Conservation (phyloP, 2,888 invertebrate species). For the Bursaphelenchus okinawaensis region DNA sequence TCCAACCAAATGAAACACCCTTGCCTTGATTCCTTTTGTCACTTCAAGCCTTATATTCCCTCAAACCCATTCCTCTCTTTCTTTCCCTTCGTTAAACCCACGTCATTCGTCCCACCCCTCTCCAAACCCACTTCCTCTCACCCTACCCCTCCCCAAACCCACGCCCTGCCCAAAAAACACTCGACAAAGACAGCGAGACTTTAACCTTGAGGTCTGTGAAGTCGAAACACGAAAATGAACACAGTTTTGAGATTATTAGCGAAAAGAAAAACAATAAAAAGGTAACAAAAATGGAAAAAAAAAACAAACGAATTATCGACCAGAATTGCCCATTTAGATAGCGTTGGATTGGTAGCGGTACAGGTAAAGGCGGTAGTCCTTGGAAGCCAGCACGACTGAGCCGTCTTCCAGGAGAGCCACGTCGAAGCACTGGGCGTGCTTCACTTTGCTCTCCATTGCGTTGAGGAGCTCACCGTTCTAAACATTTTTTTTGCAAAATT, state of each 20-base stretch:
- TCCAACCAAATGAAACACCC: too few species aligned
- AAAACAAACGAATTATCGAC: background rate
- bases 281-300: background rate
- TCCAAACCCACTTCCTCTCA: too few species aligned
- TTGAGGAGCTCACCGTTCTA: conserved; percentile 94
- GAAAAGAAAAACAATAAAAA: background rate
- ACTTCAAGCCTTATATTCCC: too few species aligned
- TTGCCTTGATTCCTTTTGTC: too few species aligned
- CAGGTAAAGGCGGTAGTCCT: conserved; percentile 97
- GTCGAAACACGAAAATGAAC: background rate
- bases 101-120: too few species aligned
- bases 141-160: too few species aligned
- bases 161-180: too few species aligned
- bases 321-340: background rate
- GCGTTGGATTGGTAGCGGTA: conserved; percentile 77
- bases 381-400: conserved; percentile 94
- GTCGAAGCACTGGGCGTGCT: conserved; percentile 99
- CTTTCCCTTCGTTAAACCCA: too few species aligned
- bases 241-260: too few species aligned
- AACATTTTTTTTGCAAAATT: too few species aligned
- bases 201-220: background rate
- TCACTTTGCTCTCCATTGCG: conserved; percentile 93
- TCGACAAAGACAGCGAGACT: too few species aligned
- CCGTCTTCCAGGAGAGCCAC: conserved; percentile 98
- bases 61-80: too few species aligned